Evolutionary conservation across 2,113 vertebrate genomes (phyloP).

Genomic region (Shinisaurus crocodilurus): DNA sequence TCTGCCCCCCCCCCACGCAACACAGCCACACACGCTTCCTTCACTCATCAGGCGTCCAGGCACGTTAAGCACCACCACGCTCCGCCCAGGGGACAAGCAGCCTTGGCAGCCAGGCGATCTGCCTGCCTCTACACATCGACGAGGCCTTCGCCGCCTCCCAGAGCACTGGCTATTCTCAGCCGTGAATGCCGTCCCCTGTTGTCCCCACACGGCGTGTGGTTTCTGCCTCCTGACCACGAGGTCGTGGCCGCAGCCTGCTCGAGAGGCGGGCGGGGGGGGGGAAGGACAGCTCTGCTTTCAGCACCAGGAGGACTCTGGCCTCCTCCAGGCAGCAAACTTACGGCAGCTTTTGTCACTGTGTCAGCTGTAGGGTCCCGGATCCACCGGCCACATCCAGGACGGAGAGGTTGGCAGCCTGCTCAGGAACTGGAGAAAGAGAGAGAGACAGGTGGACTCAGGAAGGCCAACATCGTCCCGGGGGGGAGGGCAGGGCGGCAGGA

Average conservation of each 20-base stretch:
- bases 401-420: slow-evolving; percentile 20
- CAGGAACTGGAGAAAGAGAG: neutral
- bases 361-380: slow-evolving; percentile 47
- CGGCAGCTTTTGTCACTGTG: slow-evolving; percentile 25
- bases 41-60: neutral
- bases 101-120: neutral
- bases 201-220: neutral
- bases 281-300: neutral
- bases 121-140: neutral
- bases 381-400: slow-evolving; percentile 38
- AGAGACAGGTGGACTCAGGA: neutral
- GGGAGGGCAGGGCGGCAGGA: neutral
- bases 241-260: neutral
- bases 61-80: neutral
- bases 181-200: neutral
- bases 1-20: too few species aligned
- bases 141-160: neutral
- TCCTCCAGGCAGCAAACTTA: neutral
- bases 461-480: neutral
- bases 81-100: neutral
- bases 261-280: neutral
- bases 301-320: neutral
- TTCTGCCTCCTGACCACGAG: neutral
- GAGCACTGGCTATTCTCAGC: neutral
- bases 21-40: neutral